Percentiles rank a stretch among this genome's conserved stretches.
phyloP scores from a whole-genome alignment of 2,113 vertebrate species.

The Gallinago undulata region DNA sequence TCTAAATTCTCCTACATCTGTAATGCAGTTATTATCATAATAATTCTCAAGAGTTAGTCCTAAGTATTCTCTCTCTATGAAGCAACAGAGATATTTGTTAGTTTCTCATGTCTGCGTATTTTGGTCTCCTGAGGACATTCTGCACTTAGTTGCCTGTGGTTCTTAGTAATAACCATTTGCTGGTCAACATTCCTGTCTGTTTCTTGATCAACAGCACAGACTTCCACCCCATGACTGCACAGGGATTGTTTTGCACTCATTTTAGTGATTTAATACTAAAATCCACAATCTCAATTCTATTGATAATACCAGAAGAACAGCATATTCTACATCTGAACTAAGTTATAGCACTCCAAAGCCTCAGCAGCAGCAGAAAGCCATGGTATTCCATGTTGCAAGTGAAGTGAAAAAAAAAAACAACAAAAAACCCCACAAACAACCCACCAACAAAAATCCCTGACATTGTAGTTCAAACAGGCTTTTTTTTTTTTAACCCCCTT shows the following conservation, averaged over 20 bases:
- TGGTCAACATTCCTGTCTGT: background rate
- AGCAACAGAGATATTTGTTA: background rate
- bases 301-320: background rate
- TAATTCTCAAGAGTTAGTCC: background rate
- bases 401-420: background rate
- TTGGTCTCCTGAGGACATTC: background rate
- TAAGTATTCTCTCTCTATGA: background rate
- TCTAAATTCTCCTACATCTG: background rate
- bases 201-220: background rate
- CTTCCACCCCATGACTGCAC: background rate
- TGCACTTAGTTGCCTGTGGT: background rate
- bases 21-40: background rate
- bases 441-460: background rate
- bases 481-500: background rate
- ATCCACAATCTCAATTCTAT: background rate
- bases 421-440: background rate
- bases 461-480: background rate
- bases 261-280: background rate
- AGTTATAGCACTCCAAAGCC: background rate
- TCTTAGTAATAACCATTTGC: background rate
- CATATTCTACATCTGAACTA: background rate
- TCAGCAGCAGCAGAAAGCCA: background rate
- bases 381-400: background rate
- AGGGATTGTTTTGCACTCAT: background rate
- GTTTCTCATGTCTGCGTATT: background rate